Base-by-base conservation (phyloP, 2,797 vertebrate genomes). In the Sebastes kiyomatsui region DNA sequence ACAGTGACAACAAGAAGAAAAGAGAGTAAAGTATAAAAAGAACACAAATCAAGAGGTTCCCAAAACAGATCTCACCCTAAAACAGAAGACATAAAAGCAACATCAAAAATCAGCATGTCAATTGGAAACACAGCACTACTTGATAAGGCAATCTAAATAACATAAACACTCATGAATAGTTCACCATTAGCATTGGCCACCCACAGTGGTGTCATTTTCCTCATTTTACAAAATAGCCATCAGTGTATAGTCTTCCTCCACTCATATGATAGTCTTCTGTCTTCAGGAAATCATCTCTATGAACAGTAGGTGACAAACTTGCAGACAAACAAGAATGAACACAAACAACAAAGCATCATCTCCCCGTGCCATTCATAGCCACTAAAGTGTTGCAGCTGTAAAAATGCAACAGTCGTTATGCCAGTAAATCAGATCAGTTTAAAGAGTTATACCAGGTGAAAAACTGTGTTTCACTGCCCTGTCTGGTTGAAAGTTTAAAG, bases 141-240 rank as follows among this genome's bases (percentile, higher is more conserved):
- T 74, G 52, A 76, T 65, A 46, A 70, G n/a, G 49, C 64, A 83
- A 67, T 73, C 49, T 65, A 32, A 61, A 70, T 72, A 25, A 75
- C 25, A 72, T 56, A 54, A 70, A 42, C 52, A 69, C 77, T 75
- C 72, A 76, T 78, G 73, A 76, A 80, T 74, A 74, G 73, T 78
- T 85, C 55, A 67, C 54, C 59, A 61, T 28, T 22, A 66, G 28
- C 38, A 56, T 7, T 25, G 70, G 52, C 75, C 79, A 20, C 77
- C 75, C 64, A 30, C 8, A 18, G 12, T 60, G n/a, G 55, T 84
- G 56, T 28, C 78, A 65, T 67, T 75, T 55, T 55, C 32, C 18
- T 70, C 16, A 46, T 0, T 58, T 75, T 14, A 30, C 10, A 67
- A 62, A 42, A 76, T 61, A 33, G 35, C 25, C 67, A 25, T 69